Percentiles rank a stretch among this genome's conserved stretches.
Evolutionary conservation across 2,113 vertebrate species (phyloP).

Genomic region (Argyrosomus japonicus): DNA sequence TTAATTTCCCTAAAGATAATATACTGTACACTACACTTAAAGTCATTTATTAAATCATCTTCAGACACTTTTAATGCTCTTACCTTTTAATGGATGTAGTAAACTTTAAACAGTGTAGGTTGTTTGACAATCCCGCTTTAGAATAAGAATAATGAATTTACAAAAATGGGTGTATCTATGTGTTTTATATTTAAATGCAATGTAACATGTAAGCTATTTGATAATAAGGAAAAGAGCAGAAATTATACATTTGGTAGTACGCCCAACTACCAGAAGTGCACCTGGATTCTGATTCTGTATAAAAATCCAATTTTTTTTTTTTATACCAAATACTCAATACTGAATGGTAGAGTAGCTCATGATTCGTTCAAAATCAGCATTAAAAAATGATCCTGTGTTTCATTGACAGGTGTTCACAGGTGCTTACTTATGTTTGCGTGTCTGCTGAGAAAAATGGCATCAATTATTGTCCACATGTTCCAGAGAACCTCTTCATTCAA

Average conservation of each 20-base stretch:
- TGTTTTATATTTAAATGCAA: neutral
- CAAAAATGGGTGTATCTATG: neutral
- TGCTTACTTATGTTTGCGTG: constrained; percentile 3
- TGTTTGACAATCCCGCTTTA: neutral
- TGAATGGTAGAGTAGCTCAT: neutral
- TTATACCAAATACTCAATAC: constrained; percentile 36
- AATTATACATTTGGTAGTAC: neutral
- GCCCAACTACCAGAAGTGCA: neutral
- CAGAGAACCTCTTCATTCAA: constrained; percentile 42
- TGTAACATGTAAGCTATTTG: neutral
- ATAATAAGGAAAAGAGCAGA: neutral
- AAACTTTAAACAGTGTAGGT: constrained; percentile 12
- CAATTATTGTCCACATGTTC: neutral
- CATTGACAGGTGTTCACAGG: neutral
- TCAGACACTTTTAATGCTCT: constrained; percentile 18
- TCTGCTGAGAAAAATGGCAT: neutral
- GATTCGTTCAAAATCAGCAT: constrained; percentile 43
- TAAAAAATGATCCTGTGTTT: constrained; percentile 29
- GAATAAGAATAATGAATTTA: neutral
- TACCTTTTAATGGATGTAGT: constrained; percentile 29
- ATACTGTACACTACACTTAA: constrained; percentile 43
- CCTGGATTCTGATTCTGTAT: neutral
- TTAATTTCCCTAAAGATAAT: constrained; percentile 72
- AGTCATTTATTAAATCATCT: constrained; percentile 53
- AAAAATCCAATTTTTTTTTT: constrained; percentile 15